A percentile compares a stretch with the other conserved stretches of the same genome.
These are phyloP conservation scores for Hippoglossus hippoglossus DNA, from an alignment of 2,797 vertebrate species.

Conservation along the genomic window DNA sequence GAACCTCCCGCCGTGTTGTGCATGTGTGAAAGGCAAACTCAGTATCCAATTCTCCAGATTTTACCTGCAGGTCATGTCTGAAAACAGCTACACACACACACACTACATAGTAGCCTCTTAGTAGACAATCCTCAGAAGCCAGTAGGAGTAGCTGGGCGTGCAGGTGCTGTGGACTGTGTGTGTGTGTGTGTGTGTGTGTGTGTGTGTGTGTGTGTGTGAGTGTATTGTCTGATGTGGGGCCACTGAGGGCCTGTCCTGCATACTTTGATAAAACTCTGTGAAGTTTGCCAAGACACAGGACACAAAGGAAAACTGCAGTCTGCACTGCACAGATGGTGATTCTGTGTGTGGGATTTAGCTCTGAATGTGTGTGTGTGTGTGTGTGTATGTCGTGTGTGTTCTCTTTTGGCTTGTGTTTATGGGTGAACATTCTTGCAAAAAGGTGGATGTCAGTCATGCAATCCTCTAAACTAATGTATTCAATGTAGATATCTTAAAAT, in stretches of 20 bases:
- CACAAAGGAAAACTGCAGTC: conserved; percentile 32
- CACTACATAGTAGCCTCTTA: too few species aligned
- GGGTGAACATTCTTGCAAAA: not conserved
- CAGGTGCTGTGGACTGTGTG: conserved; percentile 28
- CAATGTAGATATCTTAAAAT: conserved; percentile 1
- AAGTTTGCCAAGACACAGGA: conserved; percentile 49
- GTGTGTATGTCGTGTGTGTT: not conserved
- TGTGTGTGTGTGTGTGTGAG: conserved; percentile 32
- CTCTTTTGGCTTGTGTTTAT: not conserved
- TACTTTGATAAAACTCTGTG: conserved; percentile 47
- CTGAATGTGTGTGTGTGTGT: conserved; percentile 9
- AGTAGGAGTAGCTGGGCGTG: conserved; percentile 12
- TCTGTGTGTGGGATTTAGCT: conserved; percentile 27
- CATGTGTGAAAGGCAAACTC: too few species aligned
- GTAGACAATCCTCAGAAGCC: not conserved
- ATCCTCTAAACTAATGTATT: too few species aligned
- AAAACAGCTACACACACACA: too few species aligned
- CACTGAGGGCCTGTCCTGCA: conserved; percentile 48
- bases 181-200: conserved; percentile 9
- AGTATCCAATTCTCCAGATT: too few species aligned
- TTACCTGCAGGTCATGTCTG: too few species aligned
- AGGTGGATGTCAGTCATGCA: not conserved
- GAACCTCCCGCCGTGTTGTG: too few species aligned
- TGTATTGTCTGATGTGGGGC: conserved; percentile 48
- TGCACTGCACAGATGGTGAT: conserved; percentile 42